Evolutionary conservation across 2,888 invertebrate species (phyloP), one percentile per base, ranked within the genome.

Genomic region (Drosophila merina): DNA sequence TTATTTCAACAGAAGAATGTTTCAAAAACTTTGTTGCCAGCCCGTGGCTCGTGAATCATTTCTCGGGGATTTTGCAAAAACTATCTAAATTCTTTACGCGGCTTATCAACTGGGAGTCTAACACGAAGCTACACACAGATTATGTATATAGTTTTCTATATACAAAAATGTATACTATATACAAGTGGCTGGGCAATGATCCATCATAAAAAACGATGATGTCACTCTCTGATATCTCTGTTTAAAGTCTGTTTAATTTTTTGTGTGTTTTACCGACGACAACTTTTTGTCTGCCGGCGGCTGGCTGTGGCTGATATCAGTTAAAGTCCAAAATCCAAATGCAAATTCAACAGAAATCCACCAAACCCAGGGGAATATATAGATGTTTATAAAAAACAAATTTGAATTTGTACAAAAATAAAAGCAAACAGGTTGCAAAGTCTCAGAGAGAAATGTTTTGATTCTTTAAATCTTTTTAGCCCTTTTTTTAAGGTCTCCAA

Each of bases 291-390:
- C 50, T 38, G 52, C 25, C 14, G 36, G 57, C 56, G 58, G 54
- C 57, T 30, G 60, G 60, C 49, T 62, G 57, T 30, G 60, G 60
- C 49, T 62, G 57, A 52, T 62, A 49, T 52, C 49, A 62, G 48
- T 60, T 56, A 44, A 45, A 30, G 76, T 62, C 45, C 72, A 59
- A 77, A 70, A 59, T 77, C 70, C 64, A 77, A 59, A 63, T 31
- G 50, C 45, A 12, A 52, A 58, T 67, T 45, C 9, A 30, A 36
- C 12, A 14, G n/a, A 31, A 67, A 51, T 5, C 12, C 36, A 4
- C 6, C 4, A 28, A 25, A 26, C 14, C 28, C 56, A 31, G 38
- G 10, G 10, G 12, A n/a, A 14, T 14, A 10, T 33, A 33, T 42
- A 1, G 33, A 5, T 60, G 62, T 59, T 62, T 48, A 48, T 42